Evolutionary conservation across 92 coral and sea anemone species (phyloP).

Genomic region (Desmophyllum pertusum): DNA sequence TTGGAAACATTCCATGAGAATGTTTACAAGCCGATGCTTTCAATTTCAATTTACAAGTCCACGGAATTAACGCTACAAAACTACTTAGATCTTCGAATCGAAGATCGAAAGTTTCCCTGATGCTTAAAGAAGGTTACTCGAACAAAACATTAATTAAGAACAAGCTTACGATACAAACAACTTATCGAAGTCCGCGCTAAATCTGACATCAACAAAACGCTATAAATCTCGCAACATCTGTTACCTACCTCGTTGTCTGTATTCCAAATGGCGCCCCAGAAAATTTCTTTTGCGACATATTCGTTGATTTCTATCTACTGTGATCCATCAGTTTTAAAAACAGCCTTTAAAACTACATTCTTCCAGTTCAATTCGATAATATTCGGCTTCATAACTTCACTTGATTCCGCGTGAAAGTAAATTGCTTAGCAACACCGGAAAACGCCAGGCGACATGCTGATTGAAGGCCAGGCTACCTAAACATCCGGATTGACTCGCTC

Average conservation of each 20-base stretch:
- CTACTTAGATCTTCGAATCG: background rate
- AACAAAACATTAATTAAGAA: background rate
- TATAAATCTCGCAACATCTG: background rate
- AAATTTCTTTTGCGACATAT: slow-evolving; percentile 91
- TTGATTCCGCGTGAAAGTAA: slow-evolving; percentile 15
- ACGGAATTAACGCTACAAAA: background rate
- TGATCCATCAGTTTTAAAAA: slow-evolving; percentile 11
- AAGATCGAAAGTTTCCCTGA: background rate
- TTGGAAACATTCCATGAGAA: slow-evolving; percentile 20
- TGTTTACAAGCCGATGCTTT: background rate
- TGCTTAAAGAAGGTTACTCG: background rate
- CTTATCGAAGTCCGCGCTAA: background rate
- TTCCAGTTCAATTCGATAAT: background rate
- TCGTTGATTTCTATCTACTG: background rate
- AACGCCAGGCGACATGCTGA: background rate
- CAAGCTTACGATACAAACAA: background rate
- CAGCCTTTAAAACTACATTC: background rate
- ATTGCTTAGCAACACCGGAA: slow-evolving; percentile 58
- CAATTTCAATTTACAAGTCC: background rate
- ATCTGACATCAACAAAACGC: background rate
- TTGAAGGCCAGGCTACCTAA: slow-evolving; percentile 25
- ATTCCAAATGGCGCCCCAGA: slow-evolving; percentile 97
- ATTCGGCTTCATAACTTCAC: slow-evolving; percentile 25
- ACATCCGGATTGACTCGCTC: slow-evolving; percentile 15
- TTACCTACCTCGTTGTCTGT: slow-evolving; percentile 86